Conservation (phyloP, 2,113 vertebrate species). For the Prietella phreatophila region DNA sequence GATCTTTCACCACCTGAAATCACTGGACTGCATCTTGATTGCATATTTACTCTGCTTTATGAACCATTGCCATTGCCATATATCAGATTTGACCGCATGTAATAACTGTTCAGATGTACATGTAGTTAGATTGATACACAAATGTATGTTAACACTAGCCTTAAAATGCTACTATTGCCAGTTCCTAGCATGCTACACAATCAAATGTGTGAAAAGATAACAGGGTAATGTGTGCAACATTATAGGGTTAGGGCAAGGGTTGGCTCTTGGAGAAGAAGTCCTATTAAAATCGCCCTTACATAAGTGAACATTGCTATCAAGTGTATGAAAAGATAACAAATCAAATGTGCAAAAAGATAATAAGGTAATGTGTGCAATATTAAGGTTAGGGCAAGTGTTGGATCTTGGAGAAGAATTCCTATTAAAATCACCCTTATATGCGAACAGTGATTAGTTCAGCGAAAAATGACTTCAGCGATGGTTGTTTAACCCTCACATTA, state of each 20-base stretch:
- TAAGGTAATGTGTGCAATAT: not conserved
- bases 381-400: not conserved
- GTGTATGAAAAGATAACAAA: constrained; percentile 4
- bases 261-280: not conserved
- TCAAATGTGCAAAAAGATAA: not conserved
- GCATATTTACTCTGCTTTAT: not conserved
- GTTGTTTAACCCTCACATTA: not conserved
- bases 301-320: not conserved
- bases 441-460: not conserved
- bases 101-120: not conserved
- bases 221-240: not conserved
- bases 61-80: not conserved
- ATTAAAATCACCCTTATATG: constrained; percentile 3
- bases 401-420: not conserved
- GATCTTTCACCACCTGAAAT: constrained; percentile 34
- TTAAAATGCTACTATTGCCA: not conserved
- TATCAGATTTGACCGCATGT: not conserved
- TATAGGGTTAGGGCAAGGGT: not conserved
- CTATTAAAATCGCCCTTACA: constrained; percentile 1
- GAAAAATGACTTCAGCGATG: not conserved
- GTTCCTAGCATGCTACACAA: not conserved
- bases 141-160: not conserved
- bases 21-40: constrained; percentile 11
- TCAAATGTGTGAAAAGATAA: constrained; percentile 23
- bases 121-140: not conserved